Conservation (phyloP, 2,113 vertebrate species). For the Microcebus ravelobensis region DNA sequence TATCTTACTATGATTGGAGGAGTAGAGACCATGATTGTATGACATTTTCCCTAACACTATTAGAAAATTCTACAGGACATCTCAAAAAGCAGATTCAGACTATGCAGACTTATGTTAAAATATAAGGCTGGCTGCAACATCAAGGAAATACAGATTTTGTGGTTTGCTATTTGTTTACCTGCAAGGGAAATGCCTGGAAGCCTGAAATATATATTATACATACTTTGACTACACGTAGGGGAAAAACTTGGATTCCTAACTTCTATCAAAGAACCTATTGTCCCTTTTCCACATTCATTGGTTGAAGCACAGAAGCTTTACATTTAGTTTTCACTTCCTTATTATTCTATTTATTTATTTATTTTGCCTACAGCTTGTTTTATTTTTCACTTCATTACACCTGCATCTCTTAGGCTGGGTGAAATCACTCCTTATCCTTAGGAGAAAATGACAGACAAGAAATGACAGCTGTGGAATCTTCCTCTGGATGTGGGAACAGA, state of each 20-base stretch:
- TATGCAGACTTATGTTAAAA: background rate
- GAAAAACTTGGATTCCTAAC: conserved; percentile 71
- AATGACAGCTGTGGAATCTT: conserved; percentile 68
- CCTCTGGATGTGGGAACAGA: conserved; percentile 68
- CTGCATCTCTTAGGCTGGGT: conserved; percentile 76
- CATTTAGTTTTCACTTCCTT: conserved; percentile 52
- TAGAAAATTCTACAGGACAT: background rate
- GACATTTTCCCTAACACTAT: background rate
- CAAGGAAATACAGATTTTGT: conserved; percentile 59
- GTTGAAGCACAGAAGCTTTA: conserved; percentile 49
- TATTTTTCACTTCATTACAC: conserved; percentile 68
- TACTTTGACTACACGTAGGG: conserved; percentile 56
- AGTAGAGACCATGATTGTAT: background rate
- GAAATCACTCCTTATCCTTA: conserved; percentile 59
- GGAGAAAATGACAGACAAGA: conserved; percentile 71
- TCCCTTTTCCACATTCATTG: conserved; percentile 34
- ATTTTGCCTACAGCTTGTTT: conserved; percentile 71
- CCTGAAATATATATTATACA: conserved; percentile 71
- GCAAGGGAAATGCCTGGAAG: conserved; percentile 65
- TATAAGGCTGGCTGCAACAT: conserved; percentile 14
- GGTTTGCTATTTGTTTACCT: conserved; percentile 66
- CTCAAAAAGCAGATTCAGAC: background rate
- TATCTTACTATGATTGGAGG: background rate
- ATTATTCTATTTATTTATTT: conserved; percentile 6
- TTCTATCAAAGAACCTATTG: conserved; percentile 78